Evolutionary conservation across 2,888 invertebrate species (phyloP), one percentile per base, ranked within the genome.

Genomic region (Lacanobia oleracea): DNA sequence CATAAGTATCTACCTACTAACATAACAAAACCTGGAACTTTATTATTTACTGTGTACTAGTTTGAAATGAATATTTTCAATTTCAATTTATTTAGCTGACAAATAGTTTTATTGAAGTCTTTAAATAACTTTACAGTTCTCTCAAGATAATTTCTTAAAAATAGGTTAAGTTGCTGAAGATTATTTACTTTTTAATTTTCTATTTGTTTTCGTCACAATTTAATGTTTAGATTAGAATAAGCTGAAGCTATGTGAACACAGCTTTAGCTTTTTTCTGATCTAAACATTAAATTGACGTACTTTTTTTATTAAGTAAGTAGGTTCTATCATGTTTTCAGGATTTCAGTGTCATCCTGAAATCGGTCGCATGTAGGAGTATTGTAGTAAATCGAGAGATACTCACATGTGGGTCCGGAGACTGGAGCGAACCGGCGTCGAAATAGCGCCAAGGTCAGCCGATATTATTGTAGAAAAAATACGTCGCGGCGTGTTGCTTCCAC

Each of bases 391-490:
- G 62, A 56, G 77, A 80, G 70, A 86, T 92, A 94, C 94, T 93
- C 86, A 93, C 94, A 85, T 87, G 87, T 88, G 87, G 83, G 77
- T 85, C 82, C 73, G 77, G 71, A 79, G 82, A 78, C 72, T 78
- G 78, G 75, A 77, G 84, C 82, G 83, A 86, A 83, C 84, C 82
- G 85, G 79, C 86, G 90, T 92, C 86, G 81, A 93, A 93, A 93
- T 92, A 93, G 90, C 91, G 88, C 85, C 91, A 93, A 93, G 93
- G 93, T 83, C 91, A 86, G 53, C 67, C 79, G 89, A 88, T 90
- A 88, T 85, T 87, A 82, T 72, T 82, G 77, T 79, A 69, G 68
- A 77, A 82, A 83, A 82, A 80, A 82, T 67, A 68, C 60, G 67
- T 66, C 75, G 72, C 62, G 63, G 60, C 75, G 84, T 81, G 69